Evolutionary conservation across 1,140 invertebrate genomes (phyloP), one percentile per base, ranked within the genome.

Genomic region (Calephelis virginiensis): DNA sequence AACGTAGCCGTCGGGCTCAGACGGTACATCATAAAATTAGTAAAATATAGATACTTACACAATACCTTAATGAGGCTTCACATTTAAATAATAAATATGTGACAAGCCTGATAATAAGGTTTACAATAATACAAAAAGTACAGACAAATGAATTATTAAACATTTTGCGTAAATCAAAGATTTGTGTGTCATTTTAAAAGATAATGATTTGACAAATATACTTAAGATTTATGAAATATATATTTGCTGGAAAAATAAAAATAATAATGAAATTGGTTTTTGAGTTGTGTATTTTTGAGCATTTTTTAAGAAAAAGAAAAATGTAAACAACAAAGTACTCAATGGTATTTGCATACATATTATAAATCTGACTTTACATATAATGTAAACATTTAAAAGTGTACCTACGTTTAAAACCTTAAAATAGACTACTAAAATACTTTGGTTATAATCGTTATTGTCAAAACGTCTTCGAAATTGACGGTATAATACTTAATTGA

Each of bases 391-490:
- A 43, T 43, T 43, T 43, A 43, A 43, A 43, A 43, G 40, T 43
- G 40, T 43, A 43, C 40, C 40, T 43, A 43, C 10, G 50, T 28
- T 53, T 53, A 53, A 53, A 53, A 53, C 9, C 50, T 17, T 53
- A 53, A 53, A 8, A 53, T 28, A 53, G 49, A 17, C 50, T 53
- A 53, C 17, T 53, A 53, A 53, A 53, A 53, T 53, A 53, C 50
- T 53, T 53, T 53, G 8, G 14, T 45, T 61, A 61, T n/a, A 45
- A 60, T 38, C 53, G 47, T 76, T 76, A 79, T 80, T 82, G 77
- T 81, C 76, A 56, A 71, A 80, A 75, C 78, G 76, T 78, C 82
- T 65, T 61, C 47, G 70, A 64, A 87, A 89, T 86, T 86, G 86
- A 87, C 86, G 53, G 70, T 71, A 66, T 69, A 68, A 75, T 82